These are phyloP conservation scores for Pygocentrus nattereri DNA, from an alignment of 2,797 vertebrate genomes.

Conservation along the genomic window DNA sequence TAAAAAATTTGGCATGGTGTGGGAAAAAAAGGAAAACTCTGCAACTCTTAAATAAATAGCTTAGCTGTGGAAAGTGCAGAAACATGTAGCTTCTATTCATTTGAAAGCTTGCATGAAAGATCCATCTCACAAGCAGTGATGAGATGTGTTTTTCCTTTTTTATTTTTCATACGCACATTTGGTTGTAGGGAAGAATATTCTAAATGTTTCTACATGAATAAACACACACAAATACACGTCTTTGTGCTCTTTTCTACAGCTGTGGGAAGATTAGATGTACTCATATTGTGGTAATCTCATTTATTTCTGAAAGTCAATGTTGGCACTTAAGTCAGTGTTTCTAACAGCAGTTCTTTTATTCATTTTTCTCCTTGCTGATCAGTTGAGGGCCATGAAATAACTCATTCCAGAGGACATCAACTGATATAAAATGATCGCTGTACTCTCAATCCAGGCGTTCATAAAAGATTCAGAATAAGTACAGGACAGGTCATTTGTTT, in stretches of 20 bases:
- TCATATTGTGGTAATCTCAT: neutral
- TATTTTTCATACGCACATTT: neutral
- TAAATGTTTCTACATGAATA: neutral
- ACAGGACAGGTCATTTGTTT: neutral
- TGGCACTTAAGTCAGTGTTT: no score
- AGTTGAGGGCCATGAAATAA: no score
- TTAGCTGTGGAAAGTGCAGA: neutral
- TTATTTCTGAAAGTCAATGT: neutral
- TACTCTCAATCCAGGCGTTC: no score
- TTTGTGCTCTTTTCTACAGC: neutral
- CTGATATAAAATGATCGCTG: no score
- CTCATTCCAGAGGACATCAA: no score
- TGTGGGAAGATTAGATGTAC: neutral
- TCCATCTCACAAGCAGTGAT: neutral
- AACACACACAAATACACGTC: neutral
- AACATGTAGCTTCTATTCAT: neutral
- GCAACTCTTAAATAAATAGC: conserved; percentile 41
- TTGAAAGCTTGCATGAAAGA: conserved; percentile 16
- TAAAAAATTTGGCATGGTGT: conserved; percentile 46
- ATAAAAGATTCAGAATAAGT: neutral
- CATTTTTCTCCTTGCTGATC: no score
- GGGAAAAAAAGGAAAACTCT: conserved; percentile 18
- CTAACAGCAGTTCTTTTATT: neutral
- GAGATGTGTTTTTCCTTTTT: neutral
- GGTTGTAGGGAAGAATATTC: neutral